These are phyloP conservation scores for Psettodes erumei DNA, from an alignment of 2,113 vertebrate genomes.

Conservation along the genomic window DNA sequence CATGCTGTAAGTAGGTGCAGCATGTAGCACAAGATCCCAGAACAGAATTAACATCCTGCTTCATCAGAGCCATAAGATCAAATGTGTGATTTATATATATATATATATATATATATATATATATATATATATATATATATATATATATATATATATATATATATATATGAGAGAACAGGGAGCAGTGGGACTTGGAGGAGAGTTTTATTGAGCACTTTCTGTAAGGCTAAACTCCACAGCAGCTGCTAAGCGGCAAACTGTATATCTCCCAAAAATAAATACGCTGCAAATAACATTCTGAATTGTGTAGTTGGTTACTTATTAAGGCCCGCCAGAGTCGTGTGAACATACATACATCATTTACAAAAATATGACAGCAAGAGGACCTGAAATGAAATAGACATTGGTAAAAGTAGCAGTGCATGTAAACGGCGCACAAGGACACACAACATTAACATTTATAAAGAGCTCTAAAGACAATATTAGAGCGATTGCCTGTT, in stretches of 20 bases:
- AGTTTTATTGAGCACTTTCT: constrained; percentile 53
- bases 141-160: no score
- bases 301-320: no score
- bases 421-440: constrained; percentile 9
- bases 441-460: constrained; percentile 7
- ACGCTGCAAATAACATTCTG: not conserved
- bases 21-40: no score
- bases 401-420: not conserved
- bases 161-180: constrained; percentile 9
- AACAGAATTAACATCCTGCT: no score
- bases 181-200: not conserved
- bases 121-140: no score
- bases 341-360: not conserved
- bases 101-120: no score
- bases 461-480: constrained; percentile 36
- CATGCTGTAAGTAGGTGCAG: no score
- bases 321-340: not conserved
- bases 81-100: no score
- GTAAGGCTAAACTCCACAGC: not conserved
- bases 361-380: not conserved
- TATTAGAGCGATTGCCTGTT: not conserved
- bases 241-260: constrained; percentile 25
- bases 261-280: constrained; percentile 18
- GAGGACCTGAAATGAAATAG: not conserved
- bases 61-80: not conserved